Evolutionary conservation across 2,888 invertebrate genomes (phyloP), one percentile per base, ranked within the genome.

Genomic region (Pollenia griseotomentosa): DNA sequence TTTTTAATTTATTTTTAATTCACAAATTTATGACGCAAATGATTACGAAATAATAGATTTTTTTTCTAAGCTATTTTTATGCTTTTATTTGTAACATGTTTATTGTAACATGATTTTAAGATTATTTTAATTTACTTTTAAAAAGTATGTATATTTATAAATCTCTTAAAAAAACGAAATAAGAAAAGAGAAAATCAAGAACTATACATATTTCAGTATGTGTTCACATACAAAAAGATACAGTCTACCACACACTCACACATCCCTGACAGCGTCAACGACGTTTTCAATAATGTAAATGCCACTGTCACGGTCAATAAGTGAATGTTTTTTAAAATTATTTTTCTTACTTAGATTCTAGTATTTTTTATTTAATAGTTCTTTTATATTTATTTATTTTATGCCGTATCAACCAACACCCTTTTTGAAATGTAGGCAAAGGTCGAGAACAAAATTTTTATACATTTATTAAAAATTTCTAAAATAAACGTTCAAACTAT

Each of bases 301-400:
- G 86, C 77, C 86, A 87, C 78, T 87, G 86, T 84, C 86, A 87
- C 51, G 86, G 86, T 81, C 86, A 87, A 84, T 87, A 74, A 87
- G 83, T 87, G 81, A 87, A 84, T 84, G 83, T 81, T 81, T 83
- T 77, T 7, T 61, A 79, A 61, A 16, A 61, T 51, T 80, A 23
- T 65, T 46, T 66, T 73, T 48, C 12, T 53, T 19, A 51, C 2
- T 61, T 46, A 16, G 11, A 70, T 59, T 61, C 19, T 75, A 33
- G 53, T 55, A 11, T 16, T 42, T 44, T 61, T 14, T 19, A 14
- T 61, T 48, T 11, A 14, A 12, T 23, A 33, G 40, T 11, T 44
- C 14, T 23, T 68, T 48, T 63, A 23, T 10, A 53, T 9, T 16
- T 44, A 55, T 40, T 57, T 70, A 14, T 70, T 40, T 74, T 1